phyloP scores from a whole-genome alignment of 2,797 vertebrate species.

The Rhabdophis nuchalis region DNA sequence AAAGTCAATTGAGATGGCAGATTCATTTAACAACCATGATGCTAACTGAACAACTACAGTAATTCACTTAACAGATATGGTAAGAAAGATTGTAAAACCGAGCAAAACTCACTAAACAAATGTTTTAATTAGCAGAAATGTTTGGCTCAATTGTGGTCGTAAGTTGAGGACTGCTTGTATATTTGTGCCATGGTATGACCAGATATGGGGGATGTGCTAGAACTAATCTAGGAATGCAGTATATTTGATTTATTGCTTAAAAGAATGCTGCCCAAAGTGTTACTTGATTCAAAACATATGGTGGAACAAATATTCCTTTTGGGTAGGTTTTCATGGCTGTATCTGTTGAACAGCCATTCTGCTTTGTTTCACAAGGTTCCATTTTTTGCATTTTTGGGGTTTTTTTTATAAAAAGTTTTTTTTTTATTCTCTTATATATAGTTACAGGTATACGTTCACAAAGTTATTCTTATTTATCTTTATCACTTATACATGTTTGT shows the following conservation, averaged over 20 bases:
- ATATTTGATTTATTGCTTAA: background rate
- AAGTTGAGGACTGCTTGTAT: background rate
- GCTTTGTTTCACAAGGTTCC: background rate
- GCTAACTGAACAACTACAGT: background rate
- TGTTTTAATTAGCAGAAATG: background rate
- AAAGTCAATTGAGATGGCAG: background rate
- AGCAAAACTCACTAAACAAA: background rate
- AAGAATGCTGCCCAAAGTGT: background rate
- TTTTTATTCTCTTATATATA: too few relatives aligned
- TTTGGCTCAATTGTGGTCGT: background rate
- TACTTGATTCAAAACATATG: background rate
- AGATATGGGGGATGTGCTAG: background rate
- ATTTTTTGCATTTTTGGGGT: too few relatives aligned
- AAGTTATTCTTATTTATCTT: too few relatives aligned
- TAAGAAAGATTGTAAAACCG: background rate
- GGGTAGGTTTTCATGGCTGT: background rate
- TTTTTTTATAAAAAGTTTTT: too few relatives aligned
- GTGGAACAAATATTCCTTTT: background rate
- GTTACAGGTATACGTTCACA: too few relatives aligned
- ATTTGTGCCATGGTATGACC: background rate
- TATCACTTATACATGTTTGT: too few relatives aligned
- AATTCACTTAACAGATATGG: background rate
- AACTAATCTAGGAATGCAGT: background rate
- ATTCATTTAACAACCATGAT: background rate
- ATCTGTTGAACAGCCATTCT: background rate